Conservation (phyloP, 2,113 vertebrate genomes). For the Atherinomorus stipes region DNA sequence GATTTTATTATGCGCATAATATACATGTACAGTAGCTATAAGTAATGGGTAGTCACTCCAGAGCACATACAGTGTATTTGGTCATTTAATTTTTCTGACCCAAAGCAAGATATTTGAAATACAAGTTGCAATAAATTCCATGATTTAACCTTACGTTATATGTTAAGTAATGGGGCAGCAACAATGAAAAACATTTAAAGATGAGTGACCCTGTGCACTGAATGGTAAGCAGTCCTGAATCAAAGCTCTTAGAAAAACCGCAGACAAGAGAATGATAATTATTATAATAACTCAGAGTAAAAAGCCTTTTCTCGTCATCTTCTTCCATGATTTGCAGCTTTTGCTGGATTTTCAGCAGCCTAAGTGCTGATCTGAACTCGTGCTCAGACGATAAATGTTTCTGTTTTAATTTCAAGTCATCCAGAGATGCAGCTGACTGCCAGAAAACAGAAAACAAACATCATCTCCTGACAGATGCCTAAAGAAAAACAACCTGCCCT, state of each 20-base stretch:
- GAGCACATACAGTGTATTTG: too few relatives aligned
- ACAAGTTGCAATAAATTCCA: background rate
- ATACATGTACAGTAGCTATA: too few relatives aligned
- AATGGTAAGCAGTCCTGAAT: background rate
- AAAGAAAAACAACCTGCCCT: background rate
- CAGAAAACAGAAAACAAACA: conserved; percentile 1
- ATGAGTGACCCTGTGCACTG: background rate
- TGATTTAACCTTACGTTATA: background rate
- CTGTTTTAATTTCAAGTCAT: background rate
- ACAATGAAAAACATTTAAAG: too few relatives aligned
- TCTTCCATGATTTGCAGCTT: background rate
- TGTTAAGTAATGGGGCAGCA: background rate
- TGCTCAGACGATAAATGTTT: background rate
- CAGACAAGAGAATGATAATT: too few relatives aligned
- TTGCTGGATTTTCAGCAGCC: background rate
- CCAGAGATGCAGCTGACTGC: background rate
- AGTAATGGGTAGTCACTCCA: too few relatives aligned
- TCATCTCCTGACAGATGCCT: conserved; percentile 1
- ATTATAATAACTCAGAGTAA: too few relatives aligned
- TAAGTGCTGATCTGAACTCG: background rate
- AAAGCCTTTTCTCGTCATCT: background rate
- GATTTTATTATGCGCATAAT: background rate
- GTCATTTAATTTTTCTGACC: too few relatives aligned
- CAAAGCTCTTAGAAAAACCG: background rate
- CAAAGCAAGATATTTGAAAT: background rate